Conservation (phyloP, 1,140 invertebrate genomes). For the Pseudomyrmex gracilis region DNA sequence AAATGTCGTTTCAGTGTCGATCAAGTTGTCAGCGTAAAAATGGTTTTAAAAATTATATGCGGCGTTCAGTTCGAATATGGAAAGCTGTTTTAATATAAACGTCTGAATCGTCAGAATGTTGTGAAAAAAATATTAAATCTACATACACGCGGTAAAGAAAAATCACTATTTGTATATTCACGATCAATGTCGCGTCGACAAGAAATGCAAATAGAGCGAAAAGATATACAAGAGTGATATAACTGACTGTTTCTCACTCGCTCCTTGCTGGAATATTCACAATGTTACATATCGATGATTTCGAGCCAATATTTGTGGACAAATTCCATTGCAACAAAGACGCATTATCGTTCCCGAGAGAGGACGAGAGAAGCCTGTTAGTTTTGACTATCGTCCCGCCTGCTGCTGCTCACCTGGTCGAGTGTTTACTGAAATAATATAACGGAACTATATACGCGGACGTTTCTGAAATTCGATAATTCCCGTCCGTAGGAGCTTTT, state of each 20-base stretch:
- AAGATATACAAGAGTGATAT: not conserved
- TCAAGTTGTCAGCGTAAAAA: slow-evolving; percentile 43
- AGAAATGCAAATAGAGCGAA: not conserved
- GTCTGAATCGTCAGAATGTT: not conserved
- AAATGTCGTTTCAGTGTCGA: slow-evolving; percentile 33
- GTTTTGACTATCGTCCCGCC: slow-evolving; percentile 54
- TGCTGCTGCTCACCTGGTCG: slow-evolving; percentile 60
- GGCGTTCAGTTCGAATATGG: not conserved
- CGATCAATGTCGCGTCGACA: not conserved
- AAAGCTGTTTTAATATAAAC: not conserved
- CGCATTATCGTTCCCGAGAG: slow-evolving; percentile 20
- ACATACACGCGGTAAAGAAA: not conserved
- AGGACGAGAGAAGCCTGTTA: slow-evolving; percentile 14
- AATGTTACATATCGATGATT: slow-evolving; percentile 31
- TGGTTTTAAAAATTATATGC: not conserved
- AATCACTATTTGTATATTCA: not conserved
- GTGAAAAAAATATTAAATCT: not conserved
- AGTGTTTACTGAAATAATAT: slow-evolving; percentile 74
- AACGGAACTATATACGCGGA: slow-evolving; percentile 49
- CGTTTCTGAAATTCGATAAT: slow-evolving; percentile 73
- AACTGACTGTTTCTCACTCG: not conserved
- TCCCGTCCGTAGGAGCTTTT: slow-evolving; percentile 53
- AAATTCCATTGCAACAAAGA: slow-evolving; percentile 19
- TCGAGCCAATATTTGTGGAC: slow-evolving; percentile 60
- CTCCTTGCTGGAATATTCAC: slow-evolving; percentile 30